phyloP scores from a whole-genome alignment of 2,113 vertebrate genomes.

The Coryphaenoides rupestris region DNA sequence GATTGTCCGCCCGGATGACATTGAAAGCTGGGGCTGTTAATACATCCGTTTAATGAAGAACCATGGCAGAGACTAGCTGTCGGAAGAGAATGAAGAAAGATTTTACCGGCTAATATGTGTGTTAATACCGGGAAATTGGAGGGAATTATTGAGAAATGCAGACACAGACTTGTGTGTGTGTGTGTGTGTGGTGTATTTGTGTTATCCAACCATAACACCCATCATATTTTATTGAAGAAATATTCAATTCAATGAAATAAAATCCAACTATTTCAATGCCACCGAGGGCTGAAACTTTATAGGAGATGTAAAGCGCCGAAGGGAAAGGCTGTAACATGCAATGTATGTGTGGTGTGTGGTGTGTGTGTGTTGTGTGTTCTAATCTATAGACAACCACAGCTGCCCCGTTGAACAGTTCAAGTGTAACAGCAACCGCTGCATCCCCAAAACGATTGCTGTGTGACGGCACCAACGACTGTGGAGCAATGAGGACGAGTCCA shows the following conservation, averaged over 20 bases:
- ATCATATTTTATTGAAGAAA: no score
- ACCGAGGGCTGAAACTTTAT: no score
- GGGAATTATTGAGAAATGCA: no score
- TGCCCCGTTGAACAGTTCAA: conserved; percentile 94
- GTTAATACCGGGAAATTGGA: no score
- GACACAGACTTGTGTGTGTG: no score
- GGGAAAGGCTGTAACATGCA: not conserved
- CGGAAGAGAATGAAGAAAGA: no score
- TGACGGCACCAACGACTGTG: conserved; percentile 93
- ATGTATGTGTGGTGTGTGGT: not conserved
- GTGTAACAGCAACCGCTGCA: conserved; percentile 94
- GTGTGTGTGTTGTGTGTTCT: conserved; percentile 17
- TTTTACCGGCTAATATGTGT: not conserved
- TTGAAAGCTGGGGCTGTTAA: conserved; percentile 1
- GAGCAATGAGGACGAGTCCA: conserved; percentile 92
- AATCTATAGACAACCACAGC: conserved; percentile 84
- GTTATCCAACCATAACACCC: no score
- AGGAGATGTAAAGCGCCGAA: no score
- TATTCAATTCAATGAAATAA: no score
- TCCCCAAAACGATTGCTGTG: conserved; percentile 96
- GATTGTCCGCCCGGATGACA: conserved; percentile 11
- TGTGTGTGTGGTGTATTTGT: no score
- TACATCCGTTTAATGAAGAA: not conserved
- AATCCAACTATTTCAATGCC: no score
- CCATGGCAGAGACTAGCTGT: no score